Evolutionary conservation across 2,113 vertebrate species (phyloP).

Genomic region (Tor tambroides): DNA sequence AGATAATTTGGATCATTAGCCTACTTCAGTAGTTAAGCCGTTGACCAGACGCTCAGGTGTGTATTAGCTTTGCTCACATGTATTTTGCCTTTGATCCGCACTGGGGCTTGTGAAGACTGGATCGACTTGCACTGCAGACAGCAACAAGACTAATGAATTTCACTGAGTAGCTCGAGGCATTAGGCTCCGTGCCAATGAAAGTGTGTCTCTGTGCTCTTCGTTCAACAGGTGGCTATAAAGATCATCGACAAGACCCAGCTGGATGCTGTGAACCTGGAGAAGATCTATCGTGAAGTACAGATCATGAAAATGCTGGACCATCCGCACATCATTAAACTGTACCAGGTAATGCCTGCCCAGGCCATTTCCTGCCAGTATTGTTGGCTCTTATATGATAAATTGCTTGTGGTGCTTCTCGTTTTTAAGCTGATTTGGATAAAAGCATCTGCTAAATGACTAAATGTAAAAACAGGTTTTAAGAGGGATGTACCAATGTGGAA

Average conservation of each 20-base stretch:
- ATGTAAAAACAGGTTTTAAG: neutral
- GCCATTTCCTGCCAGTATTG: neutral
- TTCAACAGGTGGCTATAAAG: constrained; percentile 94
- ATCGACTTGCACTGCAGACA: neutral
- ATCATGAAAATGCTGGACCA: constrained; percentile 99
- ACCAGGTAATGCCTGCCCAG: constrained; percentile 82
- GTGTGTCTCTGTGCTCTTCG: constrained; percentile 58
- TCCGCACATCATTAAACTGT: constrained; percentile 97
- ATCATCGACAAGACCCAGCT: constrained; percentile 98
- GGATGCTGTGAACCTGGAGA: constrained; percentile 95
- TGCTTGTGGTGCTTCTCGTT: neutral
- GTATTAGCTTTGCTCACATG: neutral
- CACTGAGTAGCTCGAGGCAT: neutral
- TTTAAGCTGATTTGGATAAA: neutral
- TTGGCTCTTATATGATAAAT: neutral
- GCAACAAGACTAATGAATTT: constrained; percentile 6
- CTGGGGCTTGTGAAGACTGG: constrained; percentile 17
- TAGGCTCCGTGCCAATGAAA: constrained; percentile 29
- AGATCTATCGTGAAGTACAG: constrained; percentile 97
- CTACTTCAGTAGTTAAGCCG: neutral
- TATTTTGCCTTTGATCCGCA: constrained; percentile 24
- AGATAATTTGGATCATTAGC: constrained; percentile 18
- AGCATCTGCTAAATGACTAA: neutral
- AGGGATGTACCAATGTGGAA: constrained; percentile 44
- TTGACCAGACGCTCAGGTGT: constrained; percentile 6